Percentiles rank a stretch among this genome's conserved stretches.
Conservation (phyloP, 2,888 invertebrate genomes). For the Caenorhabditis sinica region DNA sequence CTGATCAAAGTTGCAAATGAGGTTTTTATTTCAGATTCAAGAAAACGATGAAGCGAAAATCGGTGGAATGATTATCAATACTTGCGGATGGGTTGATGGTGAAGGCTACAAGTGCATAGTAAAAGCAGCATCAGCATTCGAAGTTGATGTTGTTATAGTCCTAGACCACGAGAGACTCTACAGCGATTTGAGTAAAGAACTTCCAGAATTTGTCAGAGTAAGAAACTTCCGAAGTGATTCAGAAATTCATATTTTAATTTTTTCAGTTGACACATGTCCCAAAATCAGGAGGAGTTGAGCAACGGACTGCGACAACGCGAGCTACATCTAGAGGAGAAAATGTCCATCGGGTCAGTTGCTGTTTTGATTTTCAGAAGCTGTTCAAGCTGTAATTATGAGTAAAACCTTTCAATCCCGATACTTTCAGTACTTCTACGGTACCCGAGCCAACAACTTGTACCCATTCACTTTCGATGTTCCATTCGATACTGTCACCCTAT, state of each 20-base stretch:
- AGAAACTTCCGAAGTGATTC: background rate
- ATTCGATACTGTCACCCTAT: slow-evolving; percentile 91
- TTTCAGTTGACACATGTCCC: slow-evolving; percentile 90
- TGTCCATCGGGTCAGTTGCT: slow-evolving; percentile 83
- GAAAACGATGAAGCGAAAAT: slow-evolving; percentile 80
- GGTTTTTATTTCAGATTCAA: slow-evolving; percentile 84
- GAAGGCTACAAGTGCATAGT: slow-evolving; percentile 88
- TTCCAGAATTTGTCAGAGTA: slow-evolving; percentile 92
- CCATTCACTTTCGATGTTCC: slow-evolving; percentile 87
- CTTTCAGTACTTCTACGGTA: slow-evolving; percentile 97
- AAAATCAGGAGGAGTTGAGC: slow-evolving; percentile 94
- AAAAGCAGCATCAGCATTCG: slow-evolving; percentile 94
- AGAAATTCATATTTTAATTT: slow-evolving; percentile 3
- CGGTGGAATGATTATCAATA: slow-evolving; percentile 94
- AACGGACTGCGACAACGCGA: slow-evolving; percentile 71
- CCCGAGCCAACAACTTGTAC: slow-evolving; percentile 89
- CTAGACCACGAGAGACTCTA: slow-evolving; percentile 96
- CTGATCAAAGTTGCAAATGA: background rate
- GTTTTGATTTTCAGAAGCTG: background rate
- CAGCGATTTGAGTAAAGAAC: slow-evolving; percentile 94
- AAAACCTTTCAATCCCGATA: slow-evolving; percentile 2
- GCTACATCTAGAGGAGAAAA: slow-evolving; percentile 65
- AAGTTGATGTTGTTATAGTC: slow-evolving; percentile 96
- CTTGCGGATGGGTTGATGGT: slow-evolving; percentile 97
- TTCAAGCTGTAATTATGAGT: background rate